Percentiles rank a stretch among this genome's conserved stretches.
Conservation (phyloP, 2,113 vertebrate species). For the Turnix velox region DNA sequence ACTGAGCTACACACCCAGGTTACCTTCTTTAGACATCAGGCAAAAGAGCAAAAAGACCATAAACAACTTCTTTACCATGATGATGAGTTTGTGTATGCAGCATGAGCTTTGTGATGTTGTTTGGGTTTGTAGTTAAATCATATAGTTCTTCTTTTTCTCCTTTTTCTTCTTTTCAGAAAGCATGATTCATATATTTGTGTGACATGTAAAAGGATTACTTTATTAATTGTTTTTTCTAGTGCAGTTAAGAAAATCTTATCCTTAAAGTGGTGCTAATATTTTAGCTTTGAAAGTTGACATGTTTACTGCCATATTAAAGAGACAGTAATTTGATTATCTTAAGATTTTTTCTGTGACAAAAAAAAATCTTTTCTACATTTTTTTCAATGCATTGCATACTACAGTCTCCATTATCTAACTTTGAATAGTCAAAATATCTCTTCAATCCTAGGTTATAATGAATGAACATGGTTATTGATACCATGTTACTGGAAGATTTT, state of each 20-base stretch:
- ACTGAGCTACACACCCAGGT: too few species aligned
- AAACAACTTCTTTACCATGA: neutral
- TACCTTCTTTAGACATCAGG: neutral
- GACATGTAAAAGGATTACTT: neutral
- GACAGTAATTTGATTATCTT: neutral
- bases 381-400: neutral
- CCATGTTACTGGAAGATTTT: neutral
- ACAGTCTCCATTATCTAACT: neutral
- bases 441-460: neutral
- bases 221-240: neutral
- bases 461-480: neutral
- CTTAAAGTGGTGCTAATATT: conserved; percentile 2
- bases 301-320: neutral
- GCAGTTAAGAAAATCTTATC: neutral
- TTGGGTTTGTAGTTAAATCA: neutral
- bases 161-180: neutral
- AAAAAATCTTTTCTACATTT: neutral
- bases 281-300: neutral
- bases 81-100: neutral
- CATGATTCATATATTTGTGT: neutral
- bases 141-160: neutral
- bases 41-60: neutral
- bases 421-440: neutral
- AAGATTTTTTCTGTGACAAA: neutral
- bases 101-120: neutral